phyloP scores from a whole-genome alignment of 2,113 vertebrate genomes.

The Pseudonaja textilis region DNA sequence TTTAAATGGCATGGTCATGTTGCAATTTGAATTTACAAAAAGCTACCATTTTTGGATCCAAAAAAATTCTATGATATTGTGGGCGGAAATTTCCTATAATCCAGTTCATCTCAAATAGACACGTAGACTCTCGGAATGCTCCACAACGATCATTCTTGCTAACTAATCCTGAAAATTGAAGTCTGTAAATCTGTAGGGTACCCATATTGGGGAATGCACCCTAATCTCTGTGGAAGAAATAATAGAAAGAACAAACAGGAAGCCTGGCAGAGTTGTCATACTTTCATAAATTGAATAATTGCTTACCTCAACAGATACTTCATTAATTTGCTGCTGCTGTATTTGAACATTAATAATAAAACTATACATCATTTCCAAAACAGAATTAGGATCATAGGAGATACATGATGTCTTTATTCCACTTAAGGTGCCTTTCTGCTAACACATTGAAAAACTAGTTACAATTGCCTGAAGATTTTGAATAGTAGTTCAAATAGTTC shows the following conservation, averaged over 20 bases:
- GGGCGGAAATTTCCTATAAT: not conserved
- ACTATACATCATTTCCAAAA: slow-evolving; percentile 48
- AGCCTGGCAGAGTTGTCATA: not conserved
- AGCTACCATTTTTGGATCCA: not conserved
- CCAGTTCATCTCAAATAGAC: not conserved
- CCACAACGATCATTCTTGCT: not conserved
- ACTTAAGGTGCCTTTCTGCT: not conserved
- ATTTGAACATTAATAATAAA: slow-evolving; percentile 28
- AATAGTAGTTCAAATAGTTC: not conserved
- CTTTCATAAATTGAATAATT: not conserved
- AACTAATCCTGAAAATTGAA: not conserved
- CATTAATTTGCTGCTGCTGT: slow-evolving; percentile 37
- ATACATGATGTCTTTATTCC: slow-evolving; percentile 14
- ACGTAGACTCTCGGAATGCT: not conserved
- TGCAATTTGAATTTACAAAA: not conserved
- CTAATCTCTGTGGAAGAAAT: not conserved
- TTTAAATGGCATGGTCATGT: not conserved
- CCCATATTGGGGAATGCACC: not conserved
- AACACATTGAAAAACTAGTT: not conserved
- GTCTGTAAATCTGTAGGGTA: not conserved
- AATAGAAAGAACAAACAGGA: not conserved
- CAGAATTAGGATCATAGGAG: slow-evolving; percentile 44
- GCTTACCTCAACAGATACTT: not conserved
- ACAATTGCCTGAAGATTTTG: not conserved
- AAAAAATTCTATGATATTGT: not conserved